Base-by-base conservation (phyloP, 2,797 vertebrate species). In the Bovichtus variegatus region DNA sequence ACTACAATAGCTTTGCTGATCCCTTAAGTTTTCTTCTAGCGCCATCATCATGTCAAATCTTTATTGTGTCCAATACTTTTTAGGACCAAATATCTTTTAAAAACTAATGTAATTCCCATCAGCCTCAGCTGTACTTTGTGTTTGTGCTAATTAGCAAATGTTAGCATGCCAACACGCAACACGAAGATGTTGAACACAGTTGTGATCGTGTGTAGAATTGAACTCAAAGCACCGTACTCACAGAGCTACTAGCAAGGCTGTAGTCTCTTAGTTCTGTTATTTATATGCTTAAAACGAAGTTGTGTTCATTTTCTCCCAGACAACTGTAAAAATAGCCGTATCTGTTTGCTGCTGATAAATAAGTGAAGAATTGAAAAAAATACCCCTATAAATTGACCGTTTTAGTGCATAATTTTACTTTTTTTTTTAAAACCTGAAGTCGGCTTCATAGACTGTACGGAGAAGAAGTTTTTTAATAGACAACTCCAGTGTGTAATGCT, bases 401-500 rank as follows among this genome's bases (percentile, higher is more conserved):
- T 76, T 71, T n/a, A 21, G 58, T 44, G 18, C 31, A 47, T 31
- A 25, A 13, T 54, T 9, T 31, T 50, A 50, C 13, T 50, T 15
- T 60, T 63, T 46, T 16, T n/a, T n/a, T n/a, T n/a, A n/a, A 5
- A 71, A 29, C 31, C 0, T 47, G 9, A 23, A 9, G 23, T 54
- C 4, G 67, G 43, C 19, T 53, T 66, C 44, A 19, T 46, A 11
- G 60, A 15, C 47, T 70, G 60, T 40, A 10, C 47, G 49, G 31
- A 53, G 40, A n/a, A 23, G 34, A 21, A 58, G 34, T 65, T 62
- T 71, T n/a, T 72, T 71, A 68, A 68, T 53, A 65, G 61, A 73
- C 50, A 58, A 49, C 50, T 73, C 36, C 70, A 63, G 71, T 58
- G 43, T 82, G 78, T 69, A 66, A 77, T 71, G 70, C 73, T 73